phyloP scores from a whole-genome alignment of 2,113 vertebrate genomes.

The Aegotheles bennettii region DNA sequence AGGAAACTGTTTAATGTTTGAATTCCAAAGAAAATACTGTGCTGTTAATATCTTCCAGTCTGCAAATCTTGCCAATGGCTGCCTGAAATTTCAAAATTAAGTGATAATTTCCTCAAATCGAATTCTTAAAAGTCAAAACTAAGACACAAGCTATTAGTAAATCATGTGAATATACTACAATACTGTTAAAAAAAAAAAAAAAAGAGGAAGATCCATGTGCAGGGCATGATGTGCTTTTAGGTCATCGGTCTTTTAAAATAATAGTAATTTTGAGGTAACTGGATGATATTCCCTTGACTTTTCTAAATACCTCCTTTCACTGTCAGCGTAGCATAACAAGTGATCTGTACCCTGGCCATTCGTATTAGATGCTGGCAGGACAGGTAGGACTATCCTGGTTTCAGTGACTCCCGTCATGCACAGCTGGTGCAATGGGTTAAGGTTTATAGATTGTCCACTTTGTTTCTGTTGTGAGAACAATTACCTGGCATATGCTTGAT shows the following conservation, averaged over 20 bases:
- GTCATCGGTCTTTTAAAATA: not conserved
- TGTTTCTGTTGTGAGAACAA: not conserved
- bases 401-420: not conserved
- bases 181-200: not conserved
- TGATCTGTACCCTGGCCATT: not conserved
- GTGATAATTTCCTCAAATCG: conserved; percentile 46
- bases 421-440: not conserved
- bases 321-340: not conserved
- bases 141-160: not conserved
- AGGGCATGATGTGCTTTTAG: not conserved
- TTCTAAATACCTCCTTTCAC: not conserved
- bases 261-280: not conserved
- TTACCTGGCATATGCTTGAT: not conserved
- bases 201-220: not conserved
- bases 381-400: not conserved
- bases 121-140: not conserved
- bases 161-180: not conserved
- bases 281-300: not conserved
- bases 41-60: conserved; percentile 35
- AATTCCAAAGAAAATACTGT: conserved; percentile 59
- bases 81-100: conserved; percentile 37
- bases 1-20: conserved; percentile 4
- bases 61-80: conserved; percentile 17
- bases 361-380: not conserved
- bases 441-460: not conserved